Evolutionary conservation across 1,140 invertebrate genomes (phyloP), one percentile per base, ranked within the genome.

Genomic region (Pseudomyrmex concolor): DNA sequence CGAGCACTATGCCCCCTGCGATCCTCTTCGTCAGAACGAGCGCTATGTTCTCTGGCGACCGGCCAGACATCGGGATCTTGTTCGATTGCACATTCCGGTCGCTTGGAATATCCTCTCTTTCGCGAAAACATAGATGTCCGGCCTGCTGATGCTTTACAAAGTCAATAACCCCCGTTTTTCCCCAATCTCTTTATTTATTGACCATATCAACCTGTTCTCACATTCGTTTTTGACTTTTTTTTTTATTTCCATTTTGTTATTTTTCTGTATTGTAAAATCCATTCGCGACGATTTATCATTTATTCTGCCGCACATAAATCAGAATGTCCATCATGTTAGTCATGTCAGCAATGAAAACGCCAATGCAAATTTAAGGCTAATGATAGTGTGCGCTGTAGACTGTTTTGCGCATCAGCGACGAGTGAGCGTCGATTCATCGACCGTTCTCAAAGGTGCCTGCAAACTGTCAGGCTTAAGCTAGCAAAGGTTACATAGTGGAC

Each of bases 21-120:
- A 88, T 84, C 54, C 70, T 25, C 57, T 17, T 78, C 43, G 54
- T 51, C 62, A 57, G 15, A 15, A n/a, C 57, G 43, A 83, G 48
- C 80, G 74, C 71, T 66, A 84, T 88, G 86, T 66, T 86, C 86
- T 78, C 85, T 88, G 87, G 80, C 72, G 2, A 10, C 4, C 22
- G 5, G 80, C 86, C 86, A 81, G 84, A 84, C 55, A 88, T 89
- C 73, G n/a, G 63, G 54, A 83, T 64, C 54, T 88, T 84, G 77
- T 73, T 77, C 77, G 76, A 86, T 54, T 17, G n/a, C 64, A 76
- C 59, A 22, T 50, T 59, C 12, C 51, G 62, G 25, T 54, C n/a
- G 34, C 62, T 34, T 34, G 15, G 22, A 60, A 83, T 76, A 86
- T 85, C 54, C 45, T 43, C 60, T 48, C 51, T 50, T 57, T 25